A percentile compares a stretch with the other conserved stretches of the same genome.
Conservation (phyloP, 2,888 invertebrate genomes). For the Subacronicta megacephala region DNA sequence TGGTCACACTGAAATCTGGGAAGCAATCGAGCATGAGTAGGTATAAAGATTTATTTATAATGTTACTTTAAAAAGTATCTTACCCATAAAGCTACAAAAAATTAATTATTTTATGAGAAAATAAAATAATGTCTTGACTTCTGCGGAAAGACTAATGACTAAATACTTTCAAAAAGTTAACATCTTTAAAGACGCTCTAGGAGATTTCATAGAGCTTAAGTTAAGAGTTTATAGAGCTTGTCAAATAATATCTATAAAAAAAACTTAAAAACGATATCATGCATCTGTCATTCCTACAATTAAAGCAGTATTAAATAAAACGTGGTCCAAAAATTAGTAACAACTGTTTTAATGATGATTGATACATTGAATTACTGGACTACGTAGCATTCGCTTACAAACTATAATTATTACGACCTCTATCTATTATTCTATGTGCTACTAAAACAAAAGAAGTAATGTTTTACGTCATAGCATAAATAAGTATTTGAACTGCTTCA, state of each 20-base stretch:
- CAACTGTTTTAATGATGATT: conserved; percentile 39
- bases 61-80: background rate
- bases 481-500: too few relatives aligned
- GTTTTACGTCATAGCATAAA: background rate
- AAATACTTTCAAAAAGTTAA: too few relatives aligned
- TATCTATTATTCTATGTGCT: conserved; percentile 6
- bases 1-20: conserved; percentile 63
- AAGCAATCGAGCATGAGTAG: conserved; percentile 34
- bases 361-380: conserved; percentile 38
- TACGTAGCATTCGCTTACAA: conserved; percentile 15
- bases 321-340: conserved; percentile 5
- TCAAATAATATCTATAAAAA: background rate
- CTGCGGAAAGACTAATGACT: too few relatives aligned
- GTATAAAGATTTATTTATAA: conserved; percentile 44
- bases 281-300: background rate
- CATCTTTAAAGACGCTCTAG: too few relatives aligned
- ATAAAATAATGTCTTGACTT: too few relatives aligned
- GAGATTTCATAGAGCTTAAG: too few relatives aligned
- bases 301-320: background rate
- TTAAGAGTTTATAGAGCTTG: background rate
- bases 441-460: background rate
- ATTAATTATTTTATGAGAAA: too few relatives aligned
- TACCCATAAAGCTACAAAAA: too few relatives aligned
- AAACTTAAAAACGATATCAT: background rate
- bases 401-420: conserved; percentile 31